Percentiles rank a stretch among this genome's conserved stretches.
These are phyloP conservation scores for Argyresthia goedartella DNA, from an alignment of 2,888 invertebrate species.

Conservation along the genomic window DNA sequence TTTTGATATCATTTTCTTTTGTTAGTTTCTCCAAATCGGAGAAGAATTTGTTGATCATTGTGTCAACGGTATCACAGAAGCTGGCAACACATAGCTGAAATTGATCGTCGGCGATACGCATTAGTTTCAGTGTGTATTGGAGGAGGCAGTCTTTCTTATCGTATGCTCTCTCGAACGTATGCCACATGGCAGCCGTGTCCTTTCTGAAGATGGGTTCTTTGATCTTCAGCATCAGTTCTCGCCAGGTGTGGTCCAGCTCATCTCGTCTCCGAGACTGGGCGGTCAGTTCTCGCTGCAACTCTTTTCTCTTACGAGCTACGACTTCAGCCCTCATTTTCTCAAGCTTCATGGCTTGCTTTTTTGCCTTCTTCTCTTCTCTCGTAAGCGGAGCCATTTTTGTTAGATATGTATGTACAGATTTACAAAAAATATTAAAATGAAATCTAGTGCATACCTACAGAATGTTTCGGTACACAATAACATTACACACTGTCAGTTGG, in stretches of 20 bases:
- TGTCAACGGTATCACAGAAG: slow-evolving; percentile 74
- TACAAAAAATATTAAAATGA: neutral
- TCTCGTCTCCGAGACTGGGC: slow-evolving; percentile 33
- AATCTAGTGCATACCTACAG: too few species aligned
- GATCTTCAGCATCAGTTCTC: slow-evolving; percentile 47
- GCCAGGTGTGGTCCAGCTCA: slow-evolving; percentile 45
- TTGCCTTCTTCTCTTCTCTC: slow-evolving; percentile 48
- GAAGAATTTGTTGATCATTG: slow-evolving; percentile 65
- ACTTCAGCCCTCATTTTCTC: slow-evolving; percentile 34
- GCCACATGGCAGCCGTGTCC: slow-evolving; percentile 53
- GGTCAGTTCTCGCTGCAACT: slow-evolving; percentile 43
- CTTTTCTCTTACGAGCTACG: slow-evolving; percentile 35
- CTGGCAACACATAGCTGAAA: slow-evolving; percentile 74
- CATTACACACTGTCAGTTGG: too few species aligned
- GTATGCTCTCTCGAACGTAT: slow-evolving; percentile 63
- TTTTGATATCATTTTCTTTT: slow-evolving; percentile 35
- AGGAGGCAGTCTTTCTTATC: slow-evolving; percentile 74
- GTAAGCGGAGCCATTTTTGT: slow-evolving; percentile 15
- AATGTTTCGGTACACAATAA: too few species aligned
- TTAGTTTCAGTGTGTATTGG: slow-evolving; percentile 62
- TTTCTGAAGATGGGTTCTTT: slow-evolving; percentile 51
- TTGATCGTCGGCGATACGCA: slow-evolving; percentile 74
- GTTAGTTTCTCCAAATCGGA: slow-evolving; percentile 39
- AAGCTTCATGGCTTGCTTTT: slow-evolving; percentile 41
- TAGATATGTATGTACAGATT: too few species aligned